phyloP scores from a whole-genome alignment of 1,140 invertebrate genomes.

The Drosophila sechellia region DNA sequence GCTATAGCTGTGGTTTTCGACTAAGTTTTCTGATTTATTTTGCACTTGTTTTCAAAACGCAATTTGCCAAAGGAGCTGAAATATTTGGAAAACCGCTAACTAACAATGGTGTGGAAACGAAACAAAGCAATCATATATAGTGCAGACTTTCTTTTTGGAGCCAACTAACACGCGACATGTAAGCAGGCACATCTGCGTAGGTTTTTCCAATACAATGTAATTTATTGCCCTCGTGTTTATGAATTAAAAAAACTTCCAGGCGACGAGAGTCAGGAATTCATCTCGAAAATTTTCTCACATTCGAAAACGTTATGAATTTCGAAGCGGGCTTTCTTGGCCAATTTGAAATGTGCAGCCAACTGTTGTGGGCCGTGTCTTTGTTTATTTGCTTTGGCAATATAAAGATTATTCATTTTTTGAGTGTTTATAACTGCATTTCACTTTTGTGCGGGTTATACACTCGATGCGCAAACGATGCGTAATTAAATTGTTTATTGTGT shows the following conservation, averaged over 20 bases:
- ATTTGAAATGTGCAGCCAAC: slow-evolving; percentile 68
- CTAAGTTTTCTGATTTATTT: slow-evolving; percentile 34
- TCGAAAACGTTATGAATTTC: slow-evolving; percentile 35
- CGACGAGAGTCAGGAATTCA: slow-evolving; percentile 6
- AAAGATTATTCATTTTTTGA: slow-evolving; percentile 66
- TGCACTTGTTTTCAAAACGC: slow-evolving; percentile 13
- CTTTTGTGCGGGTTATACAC: slow-evolving; percentile 49
- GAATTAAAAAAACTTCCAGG: slow-evolving; percentile 23
- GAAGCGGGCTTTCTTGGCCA: slow-evolving; percentile 16
- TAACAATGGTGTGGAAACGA: slow-evolving; percentile 49
- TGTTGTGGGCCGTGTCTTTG: slow-evolving; percentile 58
- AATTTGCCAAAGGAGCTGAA: slow-evolving; percentile 44
- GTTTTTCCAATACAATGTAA: slow-evolving; percentile 45
- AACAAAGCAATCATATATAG: slow-evolving; percentile 69
- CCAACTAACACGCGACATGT: slow-evolving; percentile 58
- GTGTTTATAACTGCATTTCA: slow-evolving; percentile 67
- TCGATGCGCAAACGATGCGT: slow-evolving; percentile 46
- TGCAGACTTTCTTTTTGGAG: slow-evolving; percentile 68
- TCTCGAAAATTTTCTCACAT: slow-evolving; percentile 39
- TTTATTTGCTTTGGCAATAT: slow-evolving; percentile 40
- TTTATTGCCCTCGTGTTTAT: slow-evolving; percentile 57
- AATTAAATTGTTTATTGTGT: slow-evolving; percentile 66
- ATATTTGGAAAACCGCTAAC: slow-evolving; percentile 9
- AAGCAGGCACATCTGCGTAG: slow-evolving; percentile 30
- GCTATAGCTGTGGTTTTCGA: slow-evolving; percentile 1